Conservation (phyloP, 2,888 invertebrate species). For the Scelioninae gen. 2 region DNA sequence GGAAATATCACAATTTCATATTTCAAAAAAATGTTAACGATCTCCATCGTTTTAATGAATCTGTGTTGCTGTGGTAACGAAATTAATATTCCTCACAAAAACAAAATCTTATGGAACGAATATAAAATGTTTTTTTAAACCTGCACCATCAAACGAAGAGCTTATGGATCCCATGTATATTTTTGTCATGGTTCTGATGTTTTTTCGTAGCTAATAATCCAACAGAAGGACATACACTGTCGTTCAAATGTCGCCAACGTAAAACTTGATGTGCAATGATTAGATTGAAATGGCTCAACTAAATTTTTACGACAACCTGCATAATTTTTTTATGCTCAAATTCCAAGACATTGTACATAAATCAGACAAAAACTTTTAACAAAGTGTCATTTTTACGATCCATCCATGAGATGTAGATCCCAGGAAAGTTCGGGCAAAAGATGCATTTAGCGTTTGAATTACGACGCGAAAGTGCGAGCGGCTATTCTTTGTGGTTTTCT, state of each 20-base stretch:
- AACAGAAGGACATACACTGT: no score
- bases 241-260: background rate
- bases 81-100: no score
- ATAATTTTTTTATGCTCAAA: constrained; percentile 39
- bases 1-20: no score
- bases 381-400: constrained; percentile 55
- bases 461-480: constrained; percentile 31
- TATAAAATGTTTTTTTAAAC: no score
- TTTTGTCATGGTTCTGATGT: background rate
- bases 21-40: no score
- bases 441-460: constrained; percentile 53
- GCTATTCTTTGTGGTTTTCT: constrained; percentile 37
- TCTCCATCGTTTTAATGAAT: no score
- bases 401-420: constrained; percentile 50
- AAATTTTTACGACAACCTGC: constrained; percentile 3
- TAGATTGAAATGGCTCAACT: constrained; percentile 12
- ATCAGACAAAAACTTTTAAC: constrained; percentile 46
- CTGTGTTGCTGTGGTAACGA: no score
- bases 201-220: background rate
- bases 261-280: constrained; percentile 6
- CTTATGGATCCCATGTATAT: no score
- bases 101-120: no score
- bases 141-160: no score
- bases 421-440: constrained; percentile 41
- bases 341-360: constrained; percentile 33